Conservation (phyloP, 2,797 vertebrate genomes). For the Poeciliopsis turneri region DNA sequence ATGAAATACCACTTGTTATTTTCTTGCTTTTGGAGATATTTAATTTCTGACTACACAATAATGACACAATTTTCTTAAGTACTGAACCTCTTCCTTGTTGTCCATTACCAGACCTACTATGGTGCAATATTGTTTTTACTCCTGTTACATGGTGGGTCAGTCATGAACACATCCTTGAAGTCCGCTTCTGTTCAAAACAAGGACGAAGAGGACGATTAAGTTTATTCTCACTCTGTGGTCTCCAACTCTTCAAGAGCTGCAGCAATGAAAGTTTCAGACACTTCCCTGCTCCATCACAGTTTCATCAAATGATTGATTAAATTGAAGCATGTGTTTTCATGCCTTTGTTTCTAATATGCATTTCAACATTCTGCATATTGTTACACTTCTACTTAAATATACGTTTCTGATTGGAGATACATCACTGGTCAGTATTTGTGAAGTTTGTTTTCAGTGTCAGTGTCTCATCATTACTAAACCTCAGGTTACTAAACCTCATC, state of each 20-base stretch:
- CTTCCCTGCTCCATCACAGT: neutral
- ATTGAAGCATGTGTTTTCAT: neutral
- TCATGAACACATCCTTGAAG: neutral
- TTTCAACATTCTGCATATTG: neutral
- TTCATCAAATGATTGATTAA: neutral
- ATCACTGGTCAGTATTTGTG: neutral
- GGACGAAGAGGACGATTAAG: neutral
- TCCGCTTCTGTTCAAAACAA: neutral
- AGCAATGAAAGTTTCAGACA: neutral
- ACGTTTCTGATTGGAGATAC: neutral
- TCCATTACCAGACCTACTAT: neutral
- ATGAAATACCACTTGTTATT: neutral
- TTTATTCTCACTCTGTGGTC: neutral
- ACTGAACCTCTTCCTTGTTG: neutral
- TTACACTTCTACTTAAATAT: neutral
- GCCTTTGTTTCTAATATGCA: neutral
- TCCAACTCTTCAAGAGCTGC: neutral
- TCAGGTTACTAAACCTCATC: no score
- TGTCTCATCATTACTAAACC: neutral
- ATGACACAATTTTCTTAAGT: neutral
- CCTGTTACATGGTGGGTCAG: neutral
- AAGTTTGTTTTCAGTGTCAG: neutral
- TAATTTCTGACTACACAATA: neutral
- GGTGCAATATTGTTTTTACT: neutral
- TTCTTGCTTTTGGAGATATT: neutral